A percentile compares a stretch with the other conserved stretches of the same genome.
Conservation (phyloP, 1,140 invertebrate genomes). For the Calliopsis andreniformis region DNA sequence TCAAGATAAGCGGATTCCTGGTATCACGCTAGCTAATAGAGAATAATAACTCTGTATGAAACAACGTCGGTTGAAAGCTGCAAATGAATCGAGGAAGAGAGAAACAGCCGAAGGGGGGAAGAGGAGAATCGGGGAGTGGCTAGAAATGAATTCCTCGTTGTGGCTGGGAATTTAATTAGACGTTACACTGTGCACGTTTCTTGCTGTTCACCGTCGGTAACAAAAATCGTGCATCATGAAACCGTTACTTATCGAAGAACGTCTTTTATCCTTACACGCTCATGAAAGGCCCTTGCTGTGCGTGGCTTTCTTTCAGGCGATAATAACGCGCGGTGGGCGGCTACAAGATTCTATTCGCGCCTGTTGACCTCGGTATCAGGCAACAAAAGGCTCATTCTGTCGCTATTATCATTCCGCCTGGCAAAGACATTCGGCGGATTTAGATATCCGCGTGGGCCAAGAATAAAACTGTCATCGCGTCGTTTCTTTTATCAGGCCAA, state of each 20-base stretch:
- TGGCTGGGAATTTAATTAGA: conserved; percentile 31
- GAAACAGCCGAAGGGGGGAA: not conserved
- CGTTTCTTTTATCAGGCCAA: conserved; percentile 47
- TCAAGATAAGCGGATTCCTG: not conserved
- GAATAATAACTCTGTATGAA: not conserved
- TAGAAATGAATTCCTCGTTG: conserved; percentile 21
- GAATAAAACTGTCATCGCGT: conserved; percentile 52
- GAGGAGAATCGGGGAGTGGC: not conserved
- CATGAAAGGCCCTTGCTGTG: conserved; percentile 54
- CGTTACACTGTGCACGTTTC: conserved; percentile 29
- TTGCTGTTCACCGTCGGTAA: conserved; percentile 3
- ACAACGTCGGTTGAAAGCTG: not conserved
- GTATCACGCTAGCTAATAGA: not conserved
- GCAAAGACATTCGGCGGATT: conserved; percentile 61
- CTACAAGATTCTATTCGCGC: conserved; percentile 64
- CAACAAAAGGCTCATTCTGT: conserved; percentile 75
- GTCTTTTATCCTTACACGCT: conserved; percentile 56
- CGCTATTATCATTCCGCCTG: conserved; percentile 75
- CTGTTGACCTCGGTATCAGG: conserved; percentile 65
- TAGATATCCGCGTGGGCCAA: conserved; percentile 52
- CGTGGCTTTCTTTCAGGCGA: conserved; percentile 61
- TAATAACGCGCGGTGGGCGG: conserved; percentile 58
- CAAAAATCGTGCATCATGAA: conserved; percentile 28
- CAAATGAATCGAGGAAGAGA: not conserved
- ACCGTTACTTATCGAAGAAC: conserved; percentile 47